Percentiles rank a stretch among this genome's conserved stretches.
Conservation (phyloP, 2,888 invertebrate genomes). For the Cryptophagus acutangulus region DNA sequence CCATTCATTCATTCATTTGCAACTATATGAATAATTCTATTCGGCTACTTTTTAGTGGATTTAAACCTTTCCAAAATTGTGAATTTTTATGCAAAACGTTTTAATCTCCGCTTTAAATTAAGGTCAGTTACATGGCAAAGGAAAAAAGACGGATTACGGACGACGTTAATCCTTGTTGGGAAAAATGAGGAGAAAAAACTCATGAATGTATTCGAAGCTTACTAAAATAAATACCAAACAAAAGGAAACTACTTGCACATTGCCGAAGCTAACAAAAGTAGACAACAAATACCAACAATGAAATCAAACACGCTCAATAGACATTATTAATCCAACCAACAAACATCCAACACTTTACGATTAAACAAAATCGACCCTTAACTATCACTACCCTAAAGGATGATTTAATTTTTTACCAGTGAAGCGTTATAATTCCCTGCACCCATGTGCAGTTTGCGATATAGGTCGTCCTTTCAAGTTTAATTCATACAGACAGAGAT, state of each 20-base stretch:
- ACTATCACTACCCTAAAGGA: constrained; percentile 15
- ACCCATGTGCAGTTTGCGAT: constrained; percentile 39
- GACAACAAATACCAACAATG: constrained; percentile 50
- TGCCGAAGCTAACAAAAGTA: constrained; percentile 47
- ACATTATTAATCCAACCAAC: constrained; percentile 47
- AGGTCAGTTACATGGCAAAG: no score
- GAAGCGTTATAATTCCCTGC: constrained; percentile 45
- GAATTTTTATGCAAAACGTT: no score
- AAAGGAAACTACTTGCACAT: constrained; percentile 47
- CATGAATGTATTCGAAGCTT: constrained; percentile 46
- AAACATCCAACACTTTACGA: constrained; percentile 44
- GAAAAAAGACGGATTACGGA: no score
- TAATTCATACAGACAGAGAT: constrained; percentile 48
- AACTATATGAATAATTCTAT: constrained; percentile 8
- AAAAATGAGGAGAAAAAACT: constrained; percentile 40
- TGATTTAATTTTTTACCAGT: constrained; percentile 24
- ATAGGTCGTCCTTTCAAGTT: constrained; percentile 28
- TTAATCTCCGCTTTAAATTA: no score
- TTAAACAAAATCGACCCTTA: constrained; percentile 24
- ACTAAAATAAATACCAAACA: constrained; percentile 50
- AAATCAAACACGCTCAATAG: constrained; percentile 51
- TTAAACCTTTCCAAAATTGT: no score
- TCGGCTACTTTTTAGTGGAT: no score
- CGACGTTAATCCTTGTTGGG: no score
- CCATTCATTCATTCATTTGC: constrained; percentile 1